Conservation (phyloP, 1,140 invertebrate genomes). For the Drosophila paulistorum region DNA sequence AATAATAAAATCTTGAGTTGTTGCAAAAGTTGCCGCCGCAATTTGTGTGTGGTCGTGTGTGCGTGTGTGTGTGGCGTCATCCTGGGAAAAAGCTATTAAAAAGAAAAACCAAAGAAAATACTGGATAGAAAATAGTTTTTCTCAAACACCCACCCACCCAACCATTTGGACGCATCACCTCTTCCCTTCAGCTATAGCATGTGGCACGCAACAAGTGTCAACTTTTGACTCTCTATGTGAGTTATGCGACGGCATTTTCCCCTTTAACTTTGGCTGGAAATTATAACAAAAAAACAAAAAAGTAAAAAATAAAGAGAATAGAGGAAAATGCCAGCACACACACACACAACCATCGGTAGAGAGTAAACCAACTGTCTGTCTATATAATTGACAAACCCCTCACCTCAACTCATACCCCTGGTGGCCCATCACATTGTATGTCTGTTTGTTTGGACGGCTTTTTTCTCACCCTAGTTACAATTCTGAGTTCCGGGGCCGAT, state of each 20-base stretch:
- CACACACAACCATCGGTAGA: not conserved
- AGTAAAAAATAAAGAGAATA: slow-evolving; percentile 37
- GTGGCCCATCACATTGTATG: not conserved
- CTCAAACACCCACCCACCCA: not conserved
- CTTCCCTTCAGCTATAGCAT: slow-evolving; percentile 29
- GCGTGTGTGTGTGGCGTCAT: slow-evolving; percentile 37
- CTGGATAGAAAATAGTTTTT: slow-evolving; percentile 30
- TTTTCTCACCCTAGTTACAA: slow-evolving; percentile 76
- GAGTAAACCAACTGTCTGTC: slow-evolving; percentile 45
- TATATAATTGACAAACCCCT: slow-evolving; percentile 55
- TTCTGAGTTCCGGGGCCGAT: slow-evolving; percentile 45
- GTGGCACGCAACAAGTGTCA: slow-evolving; percentile 76
- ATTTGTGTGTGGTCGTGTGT: slow-evolving; percentile 34
- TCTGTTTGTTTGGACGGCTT: slow-evolving; percentile 72
- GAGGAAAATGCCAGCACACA: slow-evolving; percentile 13
- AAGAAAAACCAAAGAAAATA: slow-evolving; percentile 35
- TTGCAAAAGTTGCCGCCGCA: slow-evolving; percentile 53
- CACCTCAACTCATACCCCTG: slow-evolving; percentile 4
- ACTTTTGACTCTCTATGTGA: slow-evolving; percentile 43
- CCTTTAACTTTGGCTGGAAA: slow-evolving; percentile 62
- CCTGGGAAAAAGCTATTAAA: slow-evolving; percentile 53
- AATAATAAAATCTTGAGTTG: slow-evolving; percentile 61
- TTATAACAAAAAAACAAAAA: slow-evolving; percentile 67
- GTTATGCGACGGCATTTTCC: slow-evolving; percentile 42
- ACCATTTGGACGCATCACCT: not conserved